A percentile compares a stretch with the other conserved stretches of the same genome.
Evolutionary conservation across 2,888 invertebrate species (phyloP).

Genomic region (Oligia fasciuncula): DNA sequence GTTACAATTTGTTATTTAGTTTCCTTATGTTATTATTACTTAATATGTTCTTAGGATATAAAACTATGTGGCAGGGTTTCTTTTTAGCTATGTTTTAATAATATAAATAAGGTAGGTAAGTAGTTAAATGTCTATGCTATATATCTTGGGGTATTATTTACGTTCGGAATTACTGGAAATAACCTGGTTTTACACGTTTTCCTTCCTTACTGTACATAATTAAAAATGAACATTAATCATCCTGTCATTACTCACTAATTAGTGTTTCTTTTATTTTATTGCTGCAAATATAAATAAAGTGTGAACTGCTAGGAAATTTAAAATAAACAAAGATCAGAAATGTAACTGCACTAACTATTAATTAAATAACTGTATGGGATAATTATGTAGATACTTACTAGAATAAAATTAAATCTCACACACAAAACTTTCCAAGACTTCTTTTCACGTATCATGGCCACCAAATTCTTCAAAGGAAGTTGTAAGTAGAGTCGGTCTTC

Average conservation of each 20-base stretch:
- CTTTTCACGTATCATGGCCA: conserved; percentile 65
- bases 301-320: not conserved
- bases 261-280: conserved; percentile 3
- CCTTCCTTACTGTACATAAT: conserved; percentile 39
- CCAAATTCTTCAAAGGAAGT: conserved; percentile 75
- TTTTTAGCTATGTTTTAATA: not conserved
- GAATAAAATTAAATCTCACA: conserved; percentile 2
- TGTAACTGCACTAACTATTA: not conserved
- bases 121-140: not conserved
- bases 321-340: not conserved
- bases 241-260: conserved; percentile 16
- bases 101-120: not conserved
- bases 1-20: conserved; percentile 8
- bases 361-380: conserved; percentile 5
- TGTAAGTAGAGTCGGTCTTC: conserved; percentile 76
- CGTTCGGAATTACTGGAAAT: conserved; percentile 41
- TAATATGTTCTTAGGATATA: not conserved
- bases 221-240: conserved; percentile 28
- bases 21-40: too few species aligned
- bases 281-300: not conserved
- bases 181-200: conserved; percentile 40
- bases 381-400: not conserved
- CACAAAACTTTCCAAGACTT: conserved; percentile 11
- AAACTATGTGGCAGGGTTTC: not conserved
- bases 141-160: conserved; percentile 20